A percentile compares a stretch with the other conserved stretches of the same genome.
These are phyloP conservation scores for Chromobotia macracanthus DNA, from an alignment of 2,797 vertebrate genomes.

Conservation along the genomic window DNA sequence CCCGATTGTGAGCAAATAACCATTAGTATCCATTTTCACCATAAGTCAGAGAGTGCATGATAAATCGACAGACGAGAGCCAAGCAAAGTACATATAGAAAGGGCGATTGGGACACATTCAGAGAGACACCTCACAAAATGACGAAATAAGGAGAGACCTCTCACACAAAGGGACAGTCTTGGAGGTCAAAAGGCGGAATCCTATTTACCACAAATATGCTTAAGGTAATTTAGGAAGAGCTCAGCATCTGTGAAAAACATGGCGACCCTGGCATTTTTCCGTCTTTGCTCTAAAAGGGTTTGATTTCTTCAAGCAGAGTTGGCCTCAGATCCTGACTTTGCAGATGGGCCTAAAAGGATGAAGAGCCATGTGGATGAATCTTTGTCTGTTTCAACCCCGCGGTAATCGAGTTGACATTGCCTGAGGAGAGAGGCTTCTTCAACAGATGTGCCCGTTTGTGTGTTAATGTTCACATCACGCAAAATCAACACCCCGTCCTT, in stretches of 20 bases:
- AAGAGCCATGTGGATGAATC: constrained; percentile 78
- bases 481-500: constrained; percentile 59
- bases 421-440: constrained; percentile 68
- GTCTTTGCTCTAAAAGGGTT: constrained; percentile 78
- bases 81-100: constrained; percentile 48
- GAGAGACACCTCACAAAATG: constrained; percentile 9
- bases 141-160: constrained; percentile 50
- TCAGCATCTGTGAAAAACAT: constrained; percentile 61
- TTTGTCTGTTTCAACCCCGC: constrained; percentile 76
- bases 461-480: constrained; percentile 68
- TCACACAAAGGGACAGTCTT: constrained; percentile 54
- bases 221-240: constrained; percentile 78
- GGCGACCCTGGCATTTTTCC: constrained; percentile 59
- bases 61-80: constrained; percentile 8
- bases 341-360: constrained; percentile 79
- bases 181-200: constrained; percentile 72
- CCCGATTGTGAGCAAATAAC: not conserved
- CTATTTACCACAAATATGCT: constrained; percentile 82
- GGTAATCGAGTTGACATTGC: constrained; percentile 83
- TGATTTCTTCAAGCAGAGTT: constrained; percentile 71
- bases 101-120: constrained; percentile 23
- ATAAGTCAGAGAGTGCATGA: not conserved
- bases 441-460: constrained; percentile 77
- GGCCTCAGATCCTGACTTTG: constrained; percentile 63
- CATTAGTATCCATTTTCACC: constrained; percentile 27